Evolutionary conservation across 2,888 invertebrate species (phyloP), one percentile per base, ranked within the genome.

Genomic region (Adineta ricciae): DNA sequence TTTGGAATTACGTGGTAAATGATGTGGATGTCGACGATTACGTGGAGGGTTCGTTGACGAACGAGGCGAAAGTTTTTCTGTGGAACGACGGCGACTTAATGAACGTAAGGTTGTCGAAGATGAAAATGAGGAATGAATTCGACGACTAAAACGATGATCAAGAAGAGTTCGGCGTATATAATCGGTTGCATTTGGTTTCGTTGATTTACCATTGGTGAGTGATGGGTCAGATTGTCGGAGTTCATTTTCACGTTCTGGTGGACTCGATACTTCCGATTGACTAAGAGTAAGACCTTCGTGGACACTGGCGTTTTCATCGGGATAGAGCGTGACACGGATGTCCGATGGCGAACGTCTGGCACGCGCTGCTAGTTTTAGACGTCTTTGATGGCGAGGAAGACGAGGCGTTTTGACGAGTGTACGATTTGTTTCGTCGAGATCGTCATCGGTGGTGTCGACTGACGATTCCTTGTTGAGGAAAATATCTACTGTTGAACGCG

Each of bases 51-150:
- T 27, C 9, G 32, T 27, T 8, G 64, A 64, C 32, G 9, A 32
- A 52, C 21, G 52, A 24, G 21, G 16, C 5, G 52, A 21, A 14
- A 64, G 19, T 32, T 36, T 64, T 32, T 64, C 16, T 36, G 36
- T 14, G 16, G 64, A 64, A 38, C 78, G 78, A 78, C 78, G 78
- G 14, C 24, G n/a, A 41, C 24, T 41, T n/a, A 78, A 41, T 4
- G 78, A n/a, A 38, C 78, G 38, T 78, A 78, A n/a, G 9, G 78
- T 41, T 78, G 78, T n/a, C n/a, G 41, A 78, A 24, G 41, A 41
- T 41, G 41, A 38, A 41, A 41, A 78, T 41, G 78, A 41, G 38
- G 78, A 78, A 78, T 78, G 78, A n/a, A 78, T 38, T 78, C 78
- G 78, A 78, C 78, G 78, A 78, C n/a, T n/a, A n/a, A 78, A 41